These are phyloP conservation scores for Galemys pyrenaicus DNA, from an alignment of 2,113 vertebrate genomes.

Conservation along the genomic window DNA sequence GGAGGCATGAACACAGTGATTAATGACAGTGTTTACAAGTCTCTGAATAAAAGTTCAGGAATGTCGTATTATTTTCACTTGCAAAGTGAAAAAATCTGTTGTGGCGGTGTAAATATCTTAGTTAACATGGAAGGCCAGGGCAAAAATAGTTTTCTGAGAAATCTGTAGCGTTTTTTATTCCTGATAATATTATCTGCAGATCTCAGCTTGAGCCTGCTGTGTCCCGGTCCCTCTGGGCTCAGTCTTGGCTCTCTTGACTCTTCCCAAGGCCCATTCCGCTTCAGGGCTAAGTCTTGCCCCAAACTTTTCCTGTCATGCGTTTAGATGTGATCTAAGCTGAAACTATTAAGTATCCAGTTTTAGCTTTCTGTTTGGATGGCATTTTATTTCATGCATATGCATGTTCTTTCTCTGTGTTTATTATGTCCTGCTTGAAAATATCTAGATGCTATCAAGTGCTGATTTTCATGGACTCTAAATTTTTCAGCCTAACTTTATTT, in stretches of 20 bases:
- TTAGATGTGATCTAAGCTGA: neutral
- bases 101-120: slow-evolving; percentile 59
- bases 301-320: neutral
- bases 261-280: neutral
- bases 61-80: slow-evolving; percentile 30
- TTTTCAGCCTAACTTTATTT: slow-evolving; percentile 43
- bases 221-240: neutral
- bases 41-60: neutral
- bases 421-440: neutral
- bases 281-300: neutral
- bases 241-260: neutral
- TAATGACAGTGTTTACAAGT: slow-evolving; percentile 5
- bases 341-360: neutral
- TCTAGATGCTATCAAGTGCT: slow-evolving; percentile 1
- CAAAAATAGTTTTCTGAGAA: slow-evolving; percentile 79
- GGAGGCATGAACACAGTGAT: neutral
- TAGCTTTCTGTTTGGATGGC: slow-evolving; percentile 1
- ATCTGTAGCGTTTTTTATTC: slow-evolving; percentile 41
- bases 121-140: slow-evolving; percentile 50
- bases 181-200: slow-evolving; percentile 65
- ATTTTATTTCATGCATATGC: neutral
- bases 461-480: neutral
- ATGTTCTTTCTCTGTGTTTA: neutral
- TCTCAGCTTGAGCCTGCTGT: neutral
- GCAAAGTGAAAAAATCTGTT: slow-evolving; percentile 39